phyloP scores from a whole-genome alignment of 2,797 vertebrate species.

The Myotis findleyi region DNA sequence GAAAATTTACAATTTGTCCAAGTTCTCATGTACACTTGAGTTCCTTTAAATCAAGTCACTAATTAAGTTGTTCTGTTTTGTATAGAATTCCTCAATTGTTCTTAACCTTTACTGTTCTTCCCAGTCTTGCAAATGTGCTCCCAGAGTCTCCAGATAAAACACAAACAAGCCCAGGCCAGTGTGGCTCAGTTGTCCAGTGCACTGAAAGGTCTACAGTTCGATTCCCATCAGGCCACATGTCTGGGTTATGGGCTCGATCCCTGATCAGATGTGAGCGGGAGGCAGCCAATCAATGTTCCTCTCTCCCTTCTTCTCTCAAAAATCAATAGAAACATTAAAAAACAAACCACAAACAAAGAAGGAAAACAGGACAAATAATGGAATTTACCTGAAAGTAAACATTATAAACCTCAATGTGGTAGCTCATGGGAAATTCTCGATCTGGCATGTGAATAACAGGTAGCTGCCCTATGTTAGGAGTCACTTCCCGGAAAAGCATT shows the following conservation, averaged over 20 bases:
- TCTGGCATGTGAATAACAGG: neutral
- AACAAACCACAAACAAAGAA: neutral
- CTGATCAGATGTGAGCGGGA: neutral
- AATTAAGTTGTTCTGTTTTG: slow-evolving; percentile 81
- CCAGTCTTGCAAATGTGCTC: slow-evolving; percentile 80
- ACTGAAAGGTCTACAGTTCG: neutral
- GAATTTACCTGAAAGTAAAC: slow-evolving; percentile 38
- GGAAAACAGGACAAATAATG: neutral
- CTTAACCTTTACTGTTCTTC: slow-evolving; percentile 78
- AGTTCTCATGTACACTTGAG: slow-evolving; percentile 74
- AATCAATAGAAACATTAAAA: neutral
- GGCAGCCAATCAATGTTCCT: neutral
- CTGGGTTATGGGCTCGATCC: neutral
- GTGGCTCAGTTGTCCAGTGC: neutral
- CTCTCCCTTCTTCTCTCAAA: neutral
- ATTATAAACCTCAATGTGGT: slow-evolving; percentile 60
- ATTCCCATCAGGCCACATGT: neutral
- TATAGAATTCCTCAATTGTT: slow-evolving; percentile 69
- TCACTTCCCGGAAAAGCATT: neutral
- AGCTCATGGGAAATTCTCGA: slow-evolving; percentile 51
- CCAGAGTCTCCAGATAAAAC: slow-evolving; percentile 35
- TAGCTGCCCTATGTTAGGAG: neutral
- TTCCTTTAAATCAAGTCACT: slow-evolving; percentile 82
- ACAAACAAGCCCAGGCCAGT: slow-evolving; percentile 41
- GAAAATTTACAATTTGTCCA: slow-evolving; percentile 80